Evolutionary conservation across 2,797 vertebrate species (phyloP), one percentile per base, ranked within the genome.

Genomic region (Holocentrus rufus): DNA sequence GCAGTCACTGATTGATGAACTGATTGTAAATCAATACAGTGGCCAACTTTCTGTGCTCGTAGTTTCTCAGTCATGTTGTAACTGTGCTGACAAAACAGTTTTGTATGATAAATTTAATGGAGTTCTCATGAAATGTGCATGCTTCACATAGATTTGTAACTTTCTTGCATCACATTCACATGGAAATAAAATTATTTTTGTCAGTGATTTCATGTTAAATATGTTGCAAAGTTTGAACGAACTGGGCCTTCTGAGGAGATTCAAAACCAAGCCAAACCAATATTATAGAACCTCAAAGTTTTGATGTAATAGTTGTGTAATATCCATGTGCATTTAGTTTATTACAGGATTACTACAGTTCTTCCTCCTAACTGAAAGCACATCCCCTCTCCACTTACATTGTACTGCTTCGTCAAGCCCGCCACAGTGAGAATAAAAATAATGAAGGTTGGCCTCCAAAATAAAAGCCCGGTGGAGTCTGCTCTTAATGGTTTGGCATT

Each of bases 381-480:
- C 13, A 14, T 14, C 39, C 39, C 14, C 39, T 42, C 39, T 13
- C 39, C 39, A 14, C 39, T 14, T 11, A 42, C 14, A 14, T 10
- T 42, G 39, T 42, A 9, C 11, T n/a, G 47, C 25, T 58, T 15
- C 25, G 36, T 1, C 4, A 39, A 6, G 10, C 2, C 18, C 25
- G 2, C 30, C 2, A 42, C 14, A 42, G 14, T 8, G 13, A 52
- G 50, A 62, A 57, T 22, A n/a, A 39, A 18, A 22, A 20, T 17
- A 42, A 22, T 2, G 2, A 20, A 0, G 27, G 10, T 1, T 15
- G 31, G 5, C 50, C 14, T 80, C 82, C 58, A 77, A 78, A 83
- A 75, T 86, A 82, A 81, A 79, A 83, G 65, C 65, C 52, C n/a
- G 57, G 8, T 2, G 27, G 8, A 17, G 25, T 18, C 13, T 34